Evolutionary conservation across 2,797 vertebrate species (phyloP).

Genomic region (Leuciscus waleckii): DNA sequence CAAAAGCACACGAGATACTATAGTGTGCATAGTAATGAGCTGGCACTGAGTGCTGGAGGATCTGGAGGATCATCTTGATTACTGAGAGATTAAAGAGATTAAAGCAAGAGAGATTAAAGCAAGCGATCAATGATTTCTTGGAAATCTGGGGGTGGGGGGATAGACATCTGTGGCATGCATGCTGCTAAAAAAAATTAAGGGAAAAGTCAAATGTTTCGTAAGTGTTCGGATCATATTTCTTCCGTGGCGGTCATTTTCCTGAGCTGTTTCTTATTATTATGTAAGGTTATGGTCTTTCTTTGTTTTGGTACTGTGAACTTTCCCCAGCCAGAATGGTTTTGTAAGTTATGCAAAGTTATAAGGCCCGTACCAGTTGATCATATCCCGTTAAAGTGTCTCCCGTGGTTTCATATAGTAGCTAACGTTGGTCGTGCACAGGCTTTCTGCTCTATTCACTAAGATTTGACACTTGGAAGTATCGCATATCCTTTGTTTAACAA

Average conservation of each 20-base stretch:
- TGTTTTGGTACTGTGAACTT: constrained; percentile 70
- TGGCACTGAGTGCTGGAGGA: too few species aligned
- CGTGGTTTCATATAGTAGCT: constrained; percentile 35
- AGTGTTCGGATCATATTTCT: constrained; percentile 7
- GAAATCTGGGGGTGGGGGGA: constrained; percentile 4
- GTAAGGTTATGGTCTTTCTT: constrained; percentile 71
- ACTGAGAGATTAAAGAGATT: constrained; percentile 32
- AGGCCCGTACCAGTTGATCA: constrained; percentile 58
- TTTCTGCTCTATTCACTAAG: constrained; percentile 40
- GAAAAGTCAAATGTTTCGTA: constrained; percentile 36
- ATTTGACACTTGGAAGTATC: constrained; percentile 34
- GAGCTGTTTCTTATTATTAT: constrained; percentile 69
- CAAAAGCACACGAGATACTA: neutral
- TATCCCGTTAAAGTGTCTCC: constrained; percentile 50
- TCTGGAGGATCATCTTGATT: constrained; percentile 48
- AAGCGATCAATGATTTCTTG: constrained; percentile 29
- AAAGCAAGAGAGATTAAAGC: constrained; percentile 29
- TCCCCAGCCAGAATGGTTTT: constrained; percentile 55
- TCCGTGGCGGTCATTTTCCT: constrained; percentile 40
- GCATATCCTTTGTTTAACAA: neutral
- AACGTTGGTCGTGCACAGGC: constrained; percentile 56
- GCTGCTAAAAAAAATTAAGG: constrained; percentile 31
- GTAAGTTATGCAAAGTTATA: constrained; percentile 63
- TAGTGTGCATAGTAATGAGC: too few species aligned
- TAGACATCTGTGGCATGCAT: constrained; percentile 11